Evolutionary conservation across 2,113 vertebrate species (phyloP).

Genomic region (Gila orcuttii): DNA sequence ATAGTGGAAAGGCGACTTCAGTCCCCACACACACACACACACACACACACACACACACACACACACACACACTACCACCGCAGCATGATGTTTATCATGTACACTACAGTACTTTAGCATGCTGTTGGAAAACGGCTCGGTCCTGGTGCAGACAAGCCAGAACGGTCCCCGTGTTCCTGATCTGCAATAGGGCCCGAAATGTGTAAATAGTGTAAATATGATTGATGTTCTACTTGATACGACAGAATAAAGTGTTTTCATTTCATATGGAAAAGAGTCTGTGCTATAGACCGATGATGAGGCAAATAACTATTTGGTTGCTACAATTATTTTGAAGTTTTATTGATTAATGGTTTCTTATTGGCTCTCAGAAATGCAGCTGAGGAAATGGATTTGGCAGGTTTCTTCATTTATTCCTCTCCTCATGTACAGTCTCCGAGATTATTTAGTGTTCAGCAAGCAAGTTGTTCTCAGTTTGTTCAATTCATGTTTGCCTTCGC

Average conservation of each 20-base stretch:
- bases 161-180: neutral
- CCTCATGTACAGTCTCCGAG: conserved; percentile 2
- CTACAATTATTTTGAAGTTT: conserved; percentile 43
- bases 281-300: neutral
- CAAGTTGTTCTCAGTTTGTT: conserved; percentile 40
- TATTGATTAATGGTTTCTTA: conserved; percentile 36
- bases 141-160: conserved; percentile 20
- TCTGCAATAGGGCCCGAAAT: neutral
- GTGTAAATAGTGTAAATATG: conserved; percentile 33
- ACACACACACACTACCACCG: neutral
- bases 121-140: conserved; percentile 9
- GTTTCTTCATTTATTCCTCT: conserved; percentile 10
- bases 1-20: neutral
- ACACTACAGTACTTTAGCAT: conserved; percentile 13
- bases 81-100: conserved; percentile 28
- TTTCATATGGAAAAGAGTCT: neutral
- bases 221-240: conserved; percentile 41
- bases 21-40: neutral
- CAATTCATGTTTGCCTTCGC: conserved; percentile 40
- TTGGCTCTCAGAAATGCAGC: conserved; percentile 17
- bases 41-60: neutral
- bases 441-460: conserved; percentile 34
- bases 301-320: conserved; percentile 37
- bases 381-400: conserved; percentile 40
- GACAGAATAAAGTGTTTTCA: conserved; percentile 9